Evolutionary conservation across 2,113 vertebrate species (phyloP).

Genomic region (Panthera tigris): DNA sequence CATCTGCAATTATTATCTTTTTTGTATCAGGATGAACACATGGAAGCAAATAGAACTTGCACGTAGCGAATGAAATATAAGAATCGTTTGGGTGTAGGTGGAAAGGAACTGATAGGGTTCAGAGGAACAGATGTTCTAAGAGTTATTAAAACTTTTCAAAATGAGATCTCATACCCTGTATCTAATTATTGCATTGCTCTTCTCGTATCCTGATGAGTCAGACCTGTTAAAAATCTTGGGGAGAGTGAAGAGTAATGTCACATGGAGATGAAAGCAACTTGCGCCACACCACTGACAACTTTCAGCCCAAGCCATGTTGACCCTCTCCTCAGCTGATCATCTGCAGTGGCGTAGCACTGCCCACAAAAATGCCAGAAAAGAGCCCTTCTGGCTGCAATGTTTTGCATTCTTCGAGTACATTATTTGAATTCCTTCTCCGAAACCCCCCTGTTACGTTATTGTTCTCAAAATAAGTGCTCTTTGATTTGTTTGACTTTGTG

Average conservation of each 20-base stretch:
- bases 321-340: conserved; percentile 71
- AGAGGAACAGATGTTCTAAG: conserved; percentile 76
- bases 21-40: conserved; percentile 66
- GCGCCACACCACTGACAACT: conserved; percentile 33
- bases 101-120: conserved; percentile 74
- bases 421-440: conserved; percentile 81
- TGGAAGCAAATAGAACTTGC: conserved; percentile 64
- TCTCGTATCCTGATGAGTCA: conserved; percentile 72
- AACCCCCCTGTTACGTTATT: conserved; percentile 73
- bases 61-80: conserved; percentile 70
- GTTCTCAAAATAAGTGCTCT: conserved; percentile 83
- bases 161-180: conserved; percentile 73
- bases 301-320: conserved; percentile 71
- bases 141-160: conserved; percentile 81
- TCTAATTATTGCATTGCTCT: conserved; percentile 79
- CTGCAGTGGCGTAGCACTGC: conserved; percentile 66
- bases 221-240: conserved; percentile 80
- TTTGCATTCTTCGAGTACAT: conserved; percentile 82
- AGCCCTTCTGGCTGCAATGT: conserved; percentile 76
- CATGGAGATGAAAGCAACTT: conserved; percentile 61
- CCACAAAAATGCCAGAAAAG: conserved; percentile 79
- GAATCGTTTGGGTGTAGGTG: conserved; percentile 61
- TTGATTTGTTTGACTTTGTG: conserved; percentile 81
- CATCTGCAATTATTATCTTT: conserved; percentile 65
- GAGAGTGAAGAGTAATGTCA: conserved; percentile 61